Base-by-base conservation (phyloP, 92 coral and sea anemone species). In the Palythoa grandis region DNA sequence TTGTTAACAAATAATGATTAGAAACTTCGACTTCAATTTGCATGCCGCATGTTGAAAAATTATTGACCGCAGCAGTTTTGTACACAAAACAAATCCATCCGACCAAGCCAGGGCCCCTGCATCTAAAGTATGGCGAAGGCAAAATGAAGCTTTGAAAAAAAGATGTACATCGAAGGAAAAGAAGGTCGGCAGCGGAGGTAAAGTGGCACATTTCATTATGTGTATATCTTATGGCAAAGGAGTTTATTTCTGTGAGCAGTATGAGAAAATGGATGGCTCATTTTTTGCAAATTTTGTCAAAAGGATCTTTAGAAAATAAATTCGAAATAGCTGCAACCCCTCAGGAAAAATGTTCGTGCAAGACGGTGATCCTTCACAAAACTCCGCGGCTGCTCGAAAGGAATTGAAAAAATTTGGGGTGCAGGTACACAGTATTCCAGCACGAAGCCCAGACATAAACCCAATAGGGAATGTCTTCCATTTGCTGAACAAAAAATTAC, bases 61-160 rank as follows among this genome's bases (percentile, higher is more conserved):
- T 60, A 3, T 60, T 20, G 66, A 60, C 20, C 66, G 78, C 79
- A 69, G 76, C 73, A 83, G 87, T 70, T 83, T 83, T 66, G 76
- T 61, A 48, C 52, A 83, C 76, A 69, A 83, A 66, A 70, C 79
- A 37, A 83, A 83, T 70, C 87, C 87, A 83, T 68, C 77, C 23
- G 87, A 70, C 25, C 87, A 83, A 43, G 87, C 87, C 16, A 68
- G 87, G 39, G 87, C 78, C 24, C 87, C 87, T 38, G 78, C 19
- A 61, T 54, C 52, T 37, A 83, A 47, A 83, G 78, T 83, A 70
- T 83, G 87, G 87, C 77, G 67, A 38, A 66, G 73, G 47, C 52
- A 15, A 69, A 61, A 68, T 23, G 78, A 83, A 70, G 87, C 78
- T 12, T 70, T 83, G 54, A 68, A 68, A 39, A 68, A 70, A 83